Percentiles rank a stretch among this genome's conserved stretches.
phyloP scores from a whole-genome alignment of 2,888 invertebrate species.

The Ypsolopha scabrella region DNA sequence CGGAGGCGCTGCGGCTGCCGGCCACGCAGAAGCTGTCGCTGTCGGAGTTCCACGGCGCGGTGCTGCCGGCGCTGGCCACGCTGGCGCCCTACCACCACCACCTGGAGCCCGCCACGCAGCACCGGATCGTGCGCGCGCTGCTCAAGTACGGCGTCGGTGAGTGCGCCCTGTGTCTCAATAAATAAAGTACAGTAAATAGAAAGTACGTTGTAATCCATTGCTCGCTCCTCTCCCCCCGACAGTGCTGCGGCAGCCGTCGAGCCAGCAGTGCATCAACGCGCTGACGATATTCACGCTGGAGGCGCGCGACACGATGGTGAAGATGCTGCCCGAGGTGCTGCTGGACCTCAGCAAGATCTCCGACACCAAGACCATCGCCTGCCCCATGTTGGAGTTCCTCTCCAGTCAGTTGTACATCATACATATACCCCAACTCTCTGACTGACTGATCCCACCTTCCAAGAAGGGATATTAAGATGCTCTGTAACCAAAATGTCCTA shows the following conservation, averaged over 20 bases:
- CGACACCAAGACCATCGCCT: conserved; percentile 91
- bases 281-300: conserved; percentile 92
- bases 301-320: conserved; percentile 93
- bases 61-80: conserved; percentile 86
- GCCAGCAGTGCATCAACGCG: conserved; percentile 80
- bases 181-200: no score
- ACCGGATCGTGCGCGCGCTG: conserved; percentile 76
- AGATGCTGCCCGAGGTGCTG: conserved; percentile 87
- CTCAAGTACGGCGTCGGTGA: conserved; percentile 66
- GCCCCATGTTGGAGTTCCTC: conserved; percentile 93
- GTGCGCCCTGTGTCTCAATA: no score
- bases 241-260: conserved; percentile 65
- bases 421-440: background rate
- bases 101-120: conserved; percentile 78
- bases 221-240: conserved; percentile 14
- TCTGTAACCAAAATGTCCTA: no score
- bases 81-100: conserved; percentile 88
- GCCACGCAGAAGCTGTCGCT: conserved; percentile 72
- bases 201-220: no score
- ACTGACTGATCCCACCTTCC: no score
- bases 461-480: no score
- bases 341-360: conserved; percentile 91
- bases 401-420: conserved; percentile 76
- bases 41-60: conserved; percentile 84
- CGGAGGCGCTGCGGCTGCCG: conserved; percentile 71